Conservation (phyloP, 2,113 vertebrate genomes). For the Chiloscyllium plagiosum region DNA sequence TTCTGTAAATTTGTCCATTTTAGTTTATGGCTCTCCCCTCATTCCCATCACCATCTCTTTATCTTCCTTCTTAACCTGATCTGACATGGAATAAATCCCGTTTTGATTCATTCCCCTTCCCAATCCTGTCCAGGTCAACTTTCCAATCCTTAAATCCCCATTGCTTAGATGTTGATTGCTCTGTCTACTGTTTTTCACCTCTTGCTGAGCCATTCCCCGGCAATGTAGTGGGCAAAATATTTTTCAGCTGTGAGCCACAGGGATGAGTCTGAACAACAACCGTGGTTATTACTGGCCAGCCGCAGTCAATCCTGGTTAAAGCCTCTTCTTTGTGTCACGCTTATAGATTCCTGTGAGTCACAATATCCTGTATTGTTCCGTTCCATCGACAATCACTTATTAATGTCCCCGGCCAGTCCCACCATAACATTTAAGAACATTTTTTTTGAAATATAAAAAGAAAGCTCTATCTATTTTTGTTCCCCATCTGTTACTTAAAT, state of each 20-base stretch:
- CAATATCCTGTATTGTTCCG: neutral
- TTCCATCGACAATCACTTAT: neutral
- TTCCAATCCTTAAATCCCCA: neutral
- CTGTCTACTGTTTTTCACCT: neutral
- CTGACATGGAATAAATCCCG: neutral
- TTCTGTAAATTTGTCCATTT: no score
- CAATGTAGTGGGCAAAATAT: neutral
- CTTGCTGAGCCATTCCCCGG: neutral
- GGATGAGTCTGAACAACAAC: neutral
- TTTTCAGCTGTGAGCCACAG: neutral
- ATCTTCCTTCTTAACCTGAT: neutral
- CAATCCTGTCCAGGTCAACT: neutral
- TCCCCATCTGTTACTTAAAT: neutral
- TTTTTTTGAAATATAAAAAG: neutral
- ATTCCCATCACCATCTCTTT: neutral
- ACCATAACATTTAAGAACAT: neutral
- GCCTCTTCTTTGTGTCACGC: neutral
- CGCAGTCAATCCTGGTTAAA: no score
- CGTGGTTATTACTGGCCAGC: no score
- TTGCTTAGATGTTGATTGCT: neutral
- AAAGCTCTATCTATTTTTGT: neutral
- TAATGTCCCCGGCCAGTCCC: neutral
- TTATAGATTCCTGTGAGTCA: neutral
- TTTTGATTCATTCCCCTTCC: neutral
- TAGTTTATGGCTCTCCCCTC: no score